Percentiles rank a stretch among this genome's conserved stretches.
Evolutionary conservation across 2,113 vertebrate species (phyloP).

Genomic region (Grantiella picta): DNA sequence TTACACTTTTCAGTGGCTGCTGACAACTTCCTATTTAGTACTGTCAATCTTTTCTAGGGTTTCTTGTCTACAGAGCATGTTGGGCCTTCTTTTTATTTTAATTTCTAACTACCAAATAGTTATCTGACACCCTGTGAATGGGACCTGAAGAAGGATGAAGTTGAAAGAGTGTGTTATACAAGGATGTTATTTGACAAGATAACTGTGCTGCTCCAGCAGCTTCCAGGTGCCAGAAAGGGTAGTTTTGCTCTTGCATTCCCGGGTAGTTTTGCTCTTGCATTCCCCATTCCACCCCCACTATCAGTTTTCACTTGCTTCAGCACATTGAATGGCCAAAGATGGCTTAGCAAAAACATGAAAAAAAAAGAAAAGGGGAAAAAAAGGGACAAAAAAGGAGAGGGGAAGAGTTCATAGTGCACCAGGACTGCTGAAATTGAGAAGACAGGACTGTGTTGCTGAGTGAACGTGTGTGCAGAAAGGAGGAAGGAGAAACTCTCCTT

Average conservation of each 20-base stretch:
- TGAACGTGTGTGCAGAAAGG: background rate
- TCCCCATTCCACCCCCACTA: background rate
- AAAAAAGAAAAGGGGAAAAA: accelerated
- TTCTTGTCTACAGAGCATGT: background rate
- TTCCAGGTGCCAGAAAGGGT: background rate
- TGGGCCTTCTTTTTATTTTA: background rate
- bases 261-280: background rate
- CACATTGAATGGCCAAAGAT: background rate
- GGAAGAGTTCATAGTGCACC: background rate
- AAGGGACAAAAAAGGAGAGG: background rate
- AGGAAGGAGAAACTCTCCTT: background rate
- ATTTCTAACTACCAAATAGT: background rate
- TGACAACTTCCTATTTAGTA: background rate
- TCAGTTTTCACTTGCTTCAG: background rate
- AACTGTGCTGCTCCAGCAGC: background rate
- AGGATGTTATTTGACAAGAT: background rate
- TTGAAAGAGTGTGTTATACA: background rate
- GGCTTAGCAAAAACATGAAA: background rate
- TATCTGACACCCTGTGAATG: constrained; percentile 3
- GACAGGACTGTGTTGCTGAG: background rate
- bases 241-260: background rate
- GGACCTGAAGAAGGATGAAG: background rate
- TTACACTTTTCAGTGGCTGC: background rate
- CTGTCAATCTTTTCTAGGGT: background rate
- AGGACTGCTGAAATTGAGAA: background rate